phyloP scores from a whole-genome alignment of 2,888 invertebrate species.

The Caenorhabditis angaria region DNA sequence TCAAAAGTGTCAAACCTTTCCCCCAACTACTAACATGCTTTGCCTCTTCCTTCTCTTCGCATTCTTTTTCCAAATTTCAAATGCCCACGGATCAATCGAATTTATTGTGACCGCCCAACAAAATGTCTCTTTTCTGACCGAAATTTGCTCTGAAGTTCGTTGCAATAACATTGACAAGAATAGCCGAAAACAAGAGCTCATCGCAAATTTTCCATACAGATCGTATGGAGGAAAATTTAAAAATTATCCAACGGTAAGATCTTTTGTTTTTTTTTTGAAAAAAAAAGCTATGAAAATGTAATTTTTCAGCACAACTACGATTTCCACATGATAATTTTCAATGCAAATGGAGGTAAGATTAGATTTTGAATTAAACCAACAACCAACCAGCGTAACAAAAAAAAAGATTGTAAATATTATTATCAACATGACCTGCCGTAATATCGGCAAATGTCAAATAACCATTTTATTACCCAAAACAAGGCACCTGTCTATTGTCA shows the following conservation, averaged over 20 bases:
- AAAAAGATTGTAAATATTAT: conserved; percentile 1
- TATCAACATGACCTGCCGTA: background rate
- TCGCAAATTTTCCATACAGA: background rate
- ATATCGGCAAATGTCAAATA: background rate
- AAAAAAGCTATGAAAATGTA: background rate
- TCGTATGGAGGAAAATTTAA: background rate
- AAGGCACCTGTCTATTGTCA: background rate
- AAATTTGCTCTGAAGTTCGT: too few relatives aligned
- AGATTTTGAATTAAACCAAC: background rate
- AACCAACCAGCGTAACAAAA: background rate
- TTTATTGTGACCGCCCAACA: too few relatives aligned
- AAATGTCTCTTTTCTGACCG: too few relatives aligned
- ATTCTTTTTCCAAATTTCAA: too few relatives aligned
- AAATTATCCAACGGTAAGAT: conserved; percentile 1
- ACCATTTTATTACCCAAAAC: background rate
- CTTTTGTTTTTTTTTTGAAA: background rate
- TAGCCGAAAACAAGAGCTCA: background rate
- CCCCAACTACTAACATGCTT: too few relatives aligned
- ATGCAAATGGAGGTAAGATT: background rate
- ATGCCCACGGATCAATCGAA: too few relatives aligned
- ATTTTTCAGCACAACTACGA: conserved; percentile 9
- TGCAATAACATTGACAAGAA: too few relatives aligned
- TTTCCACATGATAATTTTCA: background rate
- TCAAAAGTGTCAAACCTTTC: too few relatives aligned
- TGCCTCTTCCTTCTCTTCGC: too few relatives aligned